Percentiles rank a stretch among this genome's conserved stretches.
These are phyloP conservation scores for Syrmaticus mikado DNA, from an alignment of 2,113 vertebrate species.

Conservation along the genomic window DNA sequence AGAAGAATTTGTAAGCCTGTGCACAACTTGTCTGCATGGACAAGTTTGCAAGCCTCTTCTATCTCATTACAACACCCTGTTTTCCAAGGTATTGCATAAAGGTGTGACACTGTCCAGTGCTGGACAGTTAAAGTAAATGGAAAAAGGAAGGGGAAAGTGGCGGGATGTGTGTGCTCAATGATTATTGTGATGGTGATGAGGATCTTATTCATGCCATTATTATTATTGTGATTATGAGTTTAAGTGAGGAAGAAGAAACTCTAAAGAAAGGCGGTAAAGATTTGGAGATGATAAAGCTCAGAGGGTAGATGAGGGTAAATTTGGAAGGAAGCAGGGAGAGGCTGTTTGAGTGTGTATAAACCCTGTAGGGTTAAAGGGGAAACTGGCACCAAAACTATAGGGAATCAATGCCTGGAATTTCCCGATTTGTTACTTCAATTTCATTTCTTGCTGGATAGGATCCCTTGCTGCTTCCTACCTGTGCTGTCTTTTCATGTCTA, in stretches of 20 bases:
- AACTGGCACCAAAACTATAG: neutral
- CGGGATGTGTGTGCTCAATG: neutral
- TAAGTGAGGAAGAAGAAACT: neutral
- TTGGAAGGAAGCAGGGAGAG: neutral
- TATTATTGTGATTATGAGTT: neutral
- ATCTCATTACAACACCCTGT: neutral
- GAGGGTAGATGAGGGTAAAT: neutral
- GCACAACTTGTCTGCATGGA: too few relatives aligned
- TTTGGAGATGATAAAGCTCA: neutral
- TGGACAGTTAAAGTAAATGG: neutral
- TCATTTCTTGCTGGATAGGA: neutral
- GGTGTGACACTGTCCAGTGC: neutral
- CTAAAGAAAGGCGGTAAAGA: neutral
- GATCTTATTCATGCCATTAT: fast-evolving
- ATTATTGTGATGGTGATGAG: neutral
- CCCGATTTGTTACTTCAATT: neutral
- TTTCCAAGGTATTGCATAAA: neutral
- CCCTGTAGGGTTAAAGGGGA: neutral
- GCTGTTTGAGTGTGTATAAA: neutral
- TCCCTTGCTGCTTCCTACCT: neutral
- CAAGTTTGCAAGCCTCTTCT: too few relatives aligned
- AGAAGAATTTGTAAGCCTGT: too few relatives aligned
- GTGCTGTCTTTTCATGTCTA: neutral
- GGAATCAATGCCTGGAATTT: fast-evolving
- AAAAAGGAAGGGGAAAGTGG: neutral